phyloP scores from a whole-genome alignment of 2,797 vertebrate species.

The Sternarchorhynchus goeldii region DNA sequence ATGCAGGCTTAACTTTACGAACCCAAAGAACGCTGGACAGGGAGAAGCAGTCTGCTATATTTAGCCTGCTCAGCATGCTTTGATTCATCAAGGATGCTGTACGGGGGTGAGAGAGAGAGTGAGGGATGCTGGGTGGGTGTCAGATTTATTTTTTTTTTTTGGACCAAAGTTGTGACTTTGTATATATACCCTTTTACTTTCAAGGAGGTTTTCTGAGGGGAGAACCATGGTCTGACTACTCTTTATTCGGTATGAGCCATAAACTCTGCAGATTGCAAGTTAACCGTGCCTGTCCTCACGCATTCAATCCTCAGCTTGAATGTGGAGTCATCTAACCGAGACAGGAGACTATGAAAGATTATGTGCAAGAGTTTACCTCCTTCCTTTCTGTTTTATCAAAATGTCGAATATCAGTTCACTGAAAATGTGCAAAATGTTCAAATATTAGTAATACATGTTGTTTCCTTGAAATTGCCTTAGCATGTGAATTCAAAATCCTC shows the following conservation, averaged over 20 bases:
- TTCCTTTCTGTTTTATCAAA: background rate
- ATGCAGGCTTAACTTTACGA: slow-evolving; percentile 41
- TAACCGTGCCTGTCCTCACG: background rate
- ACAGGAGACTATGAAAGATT: background rate
- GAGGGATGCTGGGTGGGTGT: background rate
- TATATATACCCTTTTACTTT: slow-evolving; percentile 9
- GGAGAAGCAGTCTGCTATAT: slow-evolving; percentile 49
- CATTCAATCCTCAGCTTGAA: background rate
- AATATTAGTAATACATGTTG: background rate
- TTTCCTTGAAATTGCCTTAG: background rate
- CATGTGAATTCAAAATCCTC: too few relatives aligned
- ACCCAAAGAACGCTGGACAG: slow-evolving; percentile 52
- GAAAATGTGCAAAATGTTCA: background rate
- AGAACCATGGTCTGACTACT: background rate
- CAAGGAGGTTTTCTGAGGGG: slow-evolving; percentile 12
- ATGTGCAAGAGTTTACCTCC: background rate
- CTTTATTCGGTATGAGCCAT: slow-evolving; percentile 10
- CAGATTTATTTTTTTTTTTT: slow-evolving; percentile 3
- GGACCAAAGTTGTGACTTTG: slow-evolving; percentile 12
- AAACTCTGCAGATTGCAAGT: slow-evolving; percentile 16
- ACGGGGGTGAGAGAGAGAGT: background rate
- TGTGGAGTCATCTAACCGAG: background rate
- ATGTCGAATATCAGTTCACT: background rate
- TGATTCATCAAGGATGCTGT: slow-evolving; percentile 34
- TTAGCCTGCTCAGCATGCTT: slow-evolving; percentile 39